Evolutionary conservation across 2,888 invertebrate genomes (phyloP).

Genomic region (Drosophila imparisetae): DNA sequence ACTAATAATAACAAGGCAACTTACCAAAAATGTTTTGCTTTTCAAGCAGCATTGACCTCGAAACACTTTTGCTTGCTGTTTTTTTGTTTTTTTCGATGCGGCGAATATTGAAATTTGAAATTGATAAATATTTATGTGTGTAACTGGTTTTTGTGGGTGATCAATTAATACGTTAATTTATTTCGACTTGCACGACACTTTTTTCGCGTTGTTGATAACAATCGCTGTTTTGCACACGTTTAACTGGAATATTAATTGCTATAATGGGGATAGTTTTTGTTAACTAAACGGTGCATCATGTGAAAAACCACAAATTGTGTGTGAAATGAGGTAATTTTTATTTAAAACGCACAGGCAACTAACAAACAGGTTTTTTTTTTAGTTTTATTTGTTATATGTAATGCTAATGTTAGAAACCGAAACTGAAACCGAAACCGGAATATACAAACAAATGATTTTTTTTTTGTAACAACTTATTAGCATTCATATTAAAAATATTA

Average conservation of each 20-base stretch:
- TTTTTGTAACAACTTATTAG: conserved; percentile 23
- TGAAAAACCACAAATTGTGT: conserved; percentile 35
- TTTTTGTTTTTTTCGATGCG: conserved; percentile 28
- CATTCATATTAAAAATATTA: conserved; percentile 42
- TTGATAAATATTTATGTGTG: conserved; percentile 3
- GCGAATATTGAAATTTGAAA: conserved; percentile 33
- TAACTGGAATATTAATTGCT: conserved; percentile 14
- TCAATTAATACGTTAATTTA: conserved; percentile 45
- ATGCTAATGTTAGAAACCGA: conserved; percentile 26
- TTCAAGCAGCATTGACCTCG: conserved; percentile 56
- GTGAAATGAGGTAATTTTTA: conserved; percentile 76
- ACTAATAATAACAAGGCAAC: conserved; percentile 41
- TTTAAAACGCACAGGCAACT: conserved; percentile 47
- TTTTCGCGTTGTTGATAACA: conserved; percentile 17
- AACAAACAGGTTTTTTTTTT: conserved; percentile 51
- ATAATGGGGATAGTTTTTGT: conserved; percentile 4
- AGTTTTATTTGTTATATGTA: conserved; percentile 8
- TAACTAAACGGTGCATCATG: conserved; percentile 21
- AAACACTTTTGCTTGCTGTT: conserved; percentile 41
- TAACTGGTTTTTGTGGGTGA: conserved; percentile 43
- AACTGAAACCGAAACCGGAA: conserved; percentile 40
- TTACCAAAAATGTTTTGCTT: conserved; percentile 34
- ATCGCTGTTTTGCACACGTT: conserved; percentile 15
- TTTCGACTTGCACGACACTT: conserved; percentile 41
- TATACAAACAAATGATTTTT: conserved; percentile 1